Conservation (phyloP, 2,113 vertebrate species). For the Ranitomeya variabilis region DNA sequence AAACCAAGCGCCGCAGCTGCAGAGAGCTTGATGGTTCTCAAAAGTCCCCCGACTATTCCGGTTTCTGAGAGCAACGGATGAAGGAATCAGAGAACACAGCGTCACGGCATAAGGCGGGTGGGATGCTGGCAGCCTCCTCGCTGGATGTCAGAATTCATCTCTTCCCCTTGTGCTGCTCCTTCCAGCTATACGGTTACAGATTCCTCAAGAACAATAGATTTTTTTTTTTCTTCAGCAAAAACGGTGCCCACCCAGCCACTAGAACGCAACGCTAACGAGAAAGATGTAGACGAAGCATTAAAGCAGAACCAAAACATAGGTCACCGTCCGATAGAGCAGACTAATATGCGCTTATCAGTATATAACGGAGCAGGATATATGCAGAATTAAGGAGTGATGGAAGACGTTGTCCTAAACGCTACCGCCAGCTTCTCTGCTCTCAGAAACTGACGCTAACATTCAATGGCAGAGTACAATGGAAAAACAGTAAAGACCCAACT, state of each 20-base stretch:
- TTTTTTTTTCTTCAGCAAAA: neutral
- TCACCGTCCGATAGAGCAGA: neutral
- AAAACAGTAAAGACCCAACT: no score
- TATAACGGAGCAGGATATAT: neutral
- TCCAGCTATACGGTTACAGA: conserved; percentile 1
- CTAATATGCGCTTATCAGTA: neutral
- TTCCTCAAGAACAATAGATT: conserved; percentile 19
- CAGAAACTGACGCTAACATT: no score
- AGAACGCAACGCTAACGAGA: neutral
- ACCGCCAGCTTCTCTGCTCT: neutral
- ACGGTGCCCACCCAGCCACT: neutral
- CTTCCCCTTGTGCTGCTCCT: conserved; percentile 25
- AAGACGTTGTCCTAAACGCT: neutral
- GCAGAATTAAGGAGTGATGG: neutral
- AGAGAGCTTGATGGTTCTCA: conserved; percentile 83
- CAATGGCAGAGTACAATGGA: no score
- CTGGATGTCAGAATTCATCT: conserved; percentile 39
- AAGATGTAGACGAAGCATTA: neutral
- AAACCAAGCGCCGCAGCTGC: conserved; percentile 99
- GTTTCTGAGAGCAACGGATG: conserved; percentile 67
- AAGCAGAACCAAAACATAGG: neutral
- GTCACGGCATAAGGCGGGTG: conserved; percentile 50
- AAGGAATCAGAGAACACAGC: conserved; percentile 65
- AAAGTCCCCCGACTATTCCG: conserved; percentile 73
- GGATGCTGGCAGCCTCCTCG: conserved; percentile 52